Evolutionary conservation across 1,140 invertebrate genomes (phyloP), one percentile per base, ranked within the genome.

Genomic region (Aphaenogaster ashmeadi): DNA sequence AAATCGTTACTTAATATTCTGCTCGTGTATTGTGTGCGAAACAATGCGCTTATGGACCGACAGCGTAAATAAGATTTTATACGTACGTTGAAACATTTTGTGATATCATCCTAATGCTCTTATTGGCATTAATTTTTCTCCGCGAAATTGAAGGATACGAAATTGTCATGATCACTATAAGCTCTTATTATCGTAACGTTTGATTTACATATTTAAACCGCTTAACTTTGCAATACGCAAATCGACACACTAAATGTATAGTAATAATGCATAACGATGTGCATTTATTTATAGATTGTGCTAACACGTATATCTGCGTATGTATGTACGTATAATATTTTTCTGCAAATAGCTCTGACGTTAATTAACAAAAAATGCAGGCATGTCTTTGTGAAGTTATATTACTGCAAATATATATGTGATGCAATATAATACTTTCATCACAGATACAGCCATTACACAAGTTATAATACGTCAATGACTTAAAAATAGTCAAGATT

Each of bases 1-100:
- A 60, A 47, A 60, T 47, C 11, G 36, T 84, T 62, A 27, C 3
- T 84, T 74, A 75, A 62, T 60, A 47, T 58, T 60, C 38, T 7
- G 18, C 18, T 44, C 36, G 41, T 13, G 18, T 47, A 58, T 74
- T 36, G 5, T 47, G 11, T 3, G 36, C 8, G 6, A 47, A 83
- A 74, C 38, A 74, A 60, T 47, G 21, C 15, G n/a, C 4, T 64
- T n/a, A 47, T 74, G 36, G 18, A 41, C 2, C 36, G 62, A 41
- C 13, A n/a, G n/a, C 13, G 21, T 44, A 38, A 54, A 41, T 21
- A 52, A 66, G 18, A 81, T 36, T 79, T 77, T 15, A 18, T 64
- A 27, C 41, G 27, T 36, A 62, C 3, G 9, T 18, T 41, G n/a
- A 38, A 41, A 38, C 18, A 66, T 36, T 79, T 13, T 69, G 33